These are phyloP conservation scores for Hedychridium roseum DNA, from an alignment of 2,888 invertebrate genomes.

Conservation along the genomic window DNA sequence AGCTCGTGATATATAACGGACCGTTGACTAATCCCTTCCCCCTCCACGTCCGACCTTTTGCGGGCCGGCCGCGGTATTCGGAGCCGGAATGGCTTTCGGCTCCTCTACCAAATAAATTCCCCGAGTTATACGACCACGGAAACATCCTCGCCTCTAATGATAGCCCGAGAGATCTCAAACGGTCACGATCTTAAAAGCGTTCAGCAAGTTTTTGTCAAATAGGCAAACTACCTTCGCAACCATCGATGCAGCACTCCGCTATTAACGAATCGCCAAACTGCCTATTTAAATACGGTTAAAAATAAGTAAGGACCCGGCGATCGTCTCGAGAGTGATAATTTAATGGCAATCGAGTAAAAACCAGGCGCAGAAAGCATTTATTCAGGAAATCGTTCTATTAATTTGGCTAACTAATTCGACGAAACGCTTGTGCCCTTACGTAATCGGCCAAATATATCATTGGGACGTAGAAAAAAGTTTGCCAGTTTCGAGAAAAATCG, in stretches of 20 bases:
- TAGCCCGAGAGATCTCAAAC: background rate
- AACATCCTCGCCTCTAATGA: slow-evolving; percentile 9
- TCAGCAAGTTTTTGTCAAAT: background rate
- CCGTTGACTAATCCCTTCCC: slow-evolving; percentile 51
- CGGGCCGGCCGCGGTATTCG: slow-evolving; percentile 21
- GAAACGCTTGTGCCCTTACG: too few species aligned
- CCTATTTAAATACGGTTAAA: too few species aligned
- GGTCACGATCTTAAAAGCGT: too few species aligned
- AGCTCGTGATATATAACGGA: slow-evolving; percentile 52
- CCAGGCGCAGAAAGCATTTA: too few species aligned
- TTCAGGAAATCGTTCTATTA: too few species aligned
- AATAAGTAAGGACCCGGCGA: too few species aligned
- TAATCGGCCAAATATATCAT: too few species aligned
- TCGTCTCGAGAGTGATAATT: too few species aligned
- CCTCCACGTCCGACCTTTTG: slow-evolving; percentile 19
- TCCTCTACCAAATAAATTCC: slow-evolving; percentile 29
- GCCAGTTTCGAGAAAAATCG: too few species aligned
- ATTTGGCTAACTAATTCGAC: too few species aligned
- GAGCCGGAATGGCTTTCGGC: slow-evolving; percentile 22
- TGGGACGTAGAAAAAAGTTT: too few species aligned
- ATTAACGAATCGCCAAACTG: slow-evolving; percentile 11
- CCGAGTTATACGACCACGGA: slow-evolving; percentile 24
- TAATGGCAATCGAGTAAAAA: too few species aligned
- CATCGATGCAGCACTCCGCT: slow-evolving; percentile 7
- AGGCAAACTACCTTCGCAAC: slow-evolving; percentile 21